Conservation (phyloP, 2,888 invertebrate species). For the Hoplodrina blanda region DNA sequence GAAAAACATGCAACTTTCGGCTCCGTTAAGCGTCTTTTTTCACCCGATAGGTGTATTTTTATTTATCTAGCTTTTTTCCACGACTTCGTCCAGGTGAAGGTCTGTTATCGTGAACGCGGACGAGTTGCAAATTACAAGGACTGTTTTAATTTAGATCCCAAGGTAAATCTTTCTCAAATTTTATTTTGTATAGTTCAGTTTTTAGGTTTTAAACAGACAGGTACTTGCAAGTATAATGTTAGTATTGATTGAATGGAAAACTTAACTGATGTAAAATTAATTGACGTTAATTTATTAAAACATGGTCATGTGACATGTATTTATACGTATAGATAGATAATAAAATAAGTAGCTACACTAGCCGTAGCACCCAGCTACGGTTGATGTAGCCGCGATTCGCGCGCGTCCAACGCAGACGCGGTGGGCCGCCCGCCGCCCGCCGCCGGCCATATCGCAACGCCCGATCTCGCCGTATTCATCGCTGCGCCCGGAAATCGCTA, state of each 20-base stretch:
- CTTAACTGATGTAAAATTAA: neutral
- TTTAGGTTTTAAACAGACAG: neutral
- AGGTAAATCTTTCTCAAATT: no score
- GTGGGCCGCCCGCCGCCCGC: conserved; percentile 60
- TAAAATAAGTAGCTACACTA: conserved; percentile 25
- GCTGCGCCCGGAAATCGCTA: conserved; percentile 82
- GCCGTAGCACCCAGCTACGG: conserved; percentile 43
- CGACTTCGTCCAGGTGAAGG: no score
- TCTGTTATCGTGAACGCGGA: no score
- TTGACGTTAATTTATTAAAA: neutral
- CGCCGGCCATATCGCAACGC: conserved; percentile 79
- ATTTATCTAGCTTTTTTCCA: no score
- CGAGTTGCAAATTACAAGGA: no score
- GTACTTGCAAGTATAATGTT: neutral
- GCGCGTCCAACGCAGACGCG: conserved; percentile 64
- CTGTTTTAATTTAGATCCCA: no score
- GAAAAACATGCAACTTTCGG: no score
- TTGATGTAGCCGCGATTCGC: conserved; percentile 73
- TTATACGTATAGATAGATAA: neutral
- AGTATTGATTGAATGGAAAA: neutral
- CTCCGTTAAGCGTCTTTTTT: no score
- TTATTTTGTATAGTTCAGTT: neutral
- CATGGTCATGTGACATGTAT: conserved; percentile 1
- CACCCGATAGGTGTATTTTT: no score
- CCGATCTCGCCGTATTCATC: conserved; percentile 88